A percentile compares a stretch with the other conserved stretches of the same genome.
Conservation (phyloP, 2,888 invertebrate species). For the Dasypolia templi region DNA sequence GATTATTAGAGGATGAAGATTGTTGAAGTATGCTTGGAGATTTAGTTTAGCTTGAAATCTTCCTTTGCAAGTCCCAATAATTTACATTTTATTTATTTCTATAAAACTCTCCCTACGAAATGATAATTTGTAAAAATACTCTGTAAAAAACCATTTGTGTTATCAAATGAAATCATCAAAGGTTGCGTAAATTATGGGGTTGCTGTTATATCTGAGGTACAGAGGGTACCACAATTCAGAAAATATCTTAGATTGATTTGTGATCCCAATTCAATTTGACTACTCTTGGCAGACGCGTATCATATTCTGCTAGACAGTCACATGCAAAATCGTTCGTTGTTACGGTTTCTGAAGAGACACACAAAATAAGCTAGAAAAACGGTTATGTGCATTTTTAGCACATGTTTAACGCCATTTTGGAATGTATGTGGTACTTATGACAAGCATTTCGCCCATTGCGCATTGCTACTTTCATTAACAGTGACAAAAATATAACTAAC, state of each 20-base stretch:
- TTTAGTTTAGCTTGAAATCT: background rate
- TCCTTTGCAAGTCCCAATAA: background rate
- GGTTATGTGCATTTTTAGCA: no score
- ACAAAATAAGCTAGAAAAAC: background rate
- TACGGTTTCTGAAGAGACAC: background rate
- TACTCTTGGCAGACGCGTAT: slow-evolving; percentile 24
- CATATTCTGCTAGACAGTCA: slow-evolving; percentile 4
- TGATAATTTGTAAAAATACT: no score
- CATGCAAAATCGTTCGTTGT: background rate
- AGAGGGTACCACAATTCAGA: background rate
- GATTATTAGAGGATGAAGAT: no score
- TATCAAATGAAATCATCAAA: no score
- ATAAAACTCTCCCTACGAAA: no score
- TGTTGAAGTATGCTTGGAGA: background rate
- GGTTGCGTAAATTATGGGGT: background rate
- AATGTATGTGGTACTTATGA: background rate
- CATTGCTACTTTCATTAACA: background rate
- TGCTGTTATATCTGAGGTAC: background rate
- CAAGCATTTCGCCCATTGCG: background rate
- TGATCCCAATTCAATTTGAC: background rate
- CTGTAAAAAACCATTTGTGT: no score
- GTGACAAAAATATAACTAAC: background rate
- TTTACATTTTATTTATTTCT: background rate
- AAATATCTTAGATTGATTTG: slow-evolving; percentile 10
- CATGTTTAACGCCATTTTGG: background rate